Evolutionary conservation across 2,888 invertebrate genomes (phyloP).

Genomic region (Tetragnatha montana): DNA sequence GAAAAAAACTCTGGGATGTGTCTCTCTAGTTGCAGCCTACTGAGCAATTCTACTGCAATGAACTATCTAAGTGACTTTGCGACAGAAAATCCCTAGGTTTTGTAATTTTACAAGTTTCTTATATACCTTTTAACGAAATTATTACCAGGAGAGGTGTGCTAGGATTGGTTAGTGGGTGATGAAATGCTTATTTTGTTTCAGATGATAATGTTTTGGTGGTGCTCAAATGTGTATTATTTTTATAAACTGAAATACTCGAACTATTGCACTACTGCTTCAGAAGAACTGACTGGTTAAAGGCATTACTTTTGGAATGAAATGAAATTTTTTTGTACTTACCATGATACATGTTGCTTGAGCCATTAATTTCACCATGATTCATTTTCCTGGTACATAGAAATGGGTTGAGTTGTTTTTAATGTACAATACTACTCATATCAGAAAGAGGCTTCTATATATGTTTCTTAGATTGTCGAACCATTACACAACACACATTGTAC

Average conservation of each 20-base stretch:
- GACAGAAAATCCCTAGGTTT: conserved; percentile 25
- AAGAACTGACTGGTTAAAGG: too few relatives aligned
- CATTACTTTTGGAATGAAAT: background rate
- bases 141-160: background rate
- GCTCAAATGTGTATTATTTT: conserved; percentile 53
- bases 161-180: background rate
- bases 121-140: background rate
- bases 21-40: too few relatives aligned
- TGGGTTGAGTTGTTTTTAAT: too few relatives aligned
- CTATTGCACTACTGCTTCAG: too few relatives aligned
- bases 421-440: too few relatives aligned
- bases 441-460: too few relatives aligned
- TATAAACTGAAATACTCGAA: conserved; percentile 7
- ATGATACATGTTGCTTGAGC: background rate
- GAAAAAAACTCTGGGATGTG: too few relatives aligned
- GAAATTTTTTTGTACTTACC: background rate
- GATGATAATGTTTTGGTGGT: conserved; percentile 35
- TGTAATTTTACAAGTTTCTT: conserved; percentile 46
- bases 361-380: too few relatives aligned
- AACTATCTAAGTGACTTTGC: background rate
- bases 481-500: too few relatives aligned
- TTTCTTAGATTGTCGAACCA: too few relatives aligned
- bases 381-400: too few relatives aligned
- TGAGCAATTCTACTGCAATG: background rate
- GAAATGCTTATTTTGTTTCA: conserved; percentile 37